These are phyloP conservation scores for Drosophila rufa DNA, from an alignment of 1,140 invertebrate genomes.

Conservation along the genomic window DNA sequence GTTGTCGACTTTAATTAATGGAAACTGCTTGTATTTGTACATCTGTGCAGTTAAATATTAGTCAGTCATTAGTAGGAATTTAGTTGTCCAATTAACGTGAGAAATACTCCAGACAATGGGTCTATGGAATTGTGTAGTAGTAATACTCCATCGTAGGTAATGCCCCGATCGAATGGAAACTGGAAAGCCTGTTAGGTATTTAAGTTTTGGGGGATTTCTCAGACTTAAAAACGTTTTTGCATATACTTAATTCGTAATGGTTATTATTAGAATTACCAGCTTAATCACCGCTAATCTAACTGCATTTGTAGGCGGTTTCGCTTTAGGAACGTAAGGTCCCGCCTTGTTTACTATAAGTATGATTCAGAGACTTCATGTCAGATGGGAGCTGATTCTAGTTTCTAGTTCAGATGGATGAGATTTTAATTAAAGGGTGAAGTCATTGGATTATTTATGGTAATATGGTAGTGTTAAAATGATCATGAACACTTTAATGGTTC, in stretches of 20 bases:
- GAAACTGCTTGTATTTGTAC: not conserved
- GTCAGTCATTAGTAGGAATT: constrained; percentile 21
- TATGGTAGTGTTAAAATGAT: not conserved
- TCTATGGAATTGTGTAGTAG: not conserved
- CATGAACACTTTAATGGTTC: too few relatives aligned
- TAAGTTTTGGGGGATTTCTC: not conserved
- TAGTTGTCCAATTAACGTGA: constrained; percentile 9
- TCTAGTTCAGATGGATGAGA: not conserved
- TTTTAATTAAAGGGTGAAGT: not conserved
- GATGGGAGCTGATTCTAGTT: not conserved
- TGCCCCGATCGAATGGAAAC: not conserved
- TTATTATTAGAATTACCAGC: constrained; percentile 18
- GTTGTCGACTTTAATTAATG: not conserved
- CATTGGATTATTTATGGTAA: not conserved
- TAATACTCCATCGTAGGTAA: not conserved
- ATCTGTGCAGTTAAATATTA: not conserved
- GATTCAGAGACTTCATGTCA: not conserved
- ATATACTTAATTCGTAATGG: constrained; percentile 11
- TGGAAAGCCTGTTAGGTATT: not conserved
- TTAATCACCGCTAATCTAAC: constrained; percentile 1
- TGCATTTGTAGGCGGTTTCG: not conserved
- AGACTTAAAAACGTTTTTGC: not conserved
- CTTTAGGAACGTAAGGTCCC: not conserved
- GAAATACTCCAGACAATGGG: not conserved
- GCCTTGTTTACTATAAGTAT: not conserved